Conservation (phyloP, 2,888 invertebrate genomes). For the Alloplasta piceator region DNA sequence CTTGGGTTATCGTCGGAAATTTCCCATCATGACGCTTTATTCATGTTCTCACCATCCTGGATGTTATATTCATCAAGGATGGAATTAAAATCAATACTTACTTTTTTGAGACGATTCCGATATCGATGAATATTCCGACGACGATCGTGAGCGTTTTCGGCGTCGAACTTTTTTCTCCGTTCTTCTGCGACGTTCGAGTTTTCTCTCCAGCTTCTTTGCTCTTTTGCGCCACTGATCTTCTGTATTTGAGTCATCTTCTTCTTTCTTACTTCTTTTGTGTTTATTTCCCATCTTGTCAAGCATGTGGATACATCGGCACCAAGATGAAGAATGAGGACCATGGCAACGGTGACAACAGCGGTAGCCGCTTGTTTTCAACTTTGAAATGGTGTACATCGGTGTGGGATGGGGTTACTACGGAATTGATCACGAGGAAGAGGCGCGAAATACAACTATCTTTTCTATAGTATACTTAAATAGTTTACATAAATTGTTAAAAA, state of each 20-base stretch:
- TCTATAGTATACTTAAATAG: no score
- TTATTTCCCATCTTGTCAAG: neutral
- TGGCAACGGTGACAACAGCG: neutral
- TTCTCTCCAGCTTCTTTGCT: neutral
- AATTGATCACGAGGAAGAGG: no score
- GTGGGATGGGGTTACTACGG: no score
- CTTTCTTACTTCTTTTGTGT: neutral
- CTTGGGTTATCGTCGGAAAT: neutral
- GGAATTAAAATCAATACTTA: neutral
- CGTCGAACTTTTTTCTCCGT: neutral
- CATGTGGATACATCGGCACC: conserved; percentile 11
- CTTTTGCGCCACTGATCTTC: neutral
- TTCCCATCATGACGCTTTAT: neutral
- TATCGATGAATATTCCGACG: neutral
- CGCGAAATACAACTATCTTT: no score
- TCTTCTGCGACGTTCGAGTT: neutral
- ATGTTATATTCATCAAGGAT: neutral
- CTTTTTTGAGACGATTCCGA: neutral
- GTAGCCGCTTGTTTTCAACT: neutral
- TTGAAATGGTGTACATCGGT: no score
- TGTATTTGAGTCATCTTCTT: neutral
- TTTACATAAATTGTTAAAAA: no score
- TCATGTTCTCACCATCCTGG: neutral
- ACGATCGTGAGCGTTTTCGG: neutral
- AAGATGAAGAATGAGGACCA: neutral